Base-by-base conservation (phyloP, 2,113 vertebrate genomes). In the Labeo rohita region DNA sequence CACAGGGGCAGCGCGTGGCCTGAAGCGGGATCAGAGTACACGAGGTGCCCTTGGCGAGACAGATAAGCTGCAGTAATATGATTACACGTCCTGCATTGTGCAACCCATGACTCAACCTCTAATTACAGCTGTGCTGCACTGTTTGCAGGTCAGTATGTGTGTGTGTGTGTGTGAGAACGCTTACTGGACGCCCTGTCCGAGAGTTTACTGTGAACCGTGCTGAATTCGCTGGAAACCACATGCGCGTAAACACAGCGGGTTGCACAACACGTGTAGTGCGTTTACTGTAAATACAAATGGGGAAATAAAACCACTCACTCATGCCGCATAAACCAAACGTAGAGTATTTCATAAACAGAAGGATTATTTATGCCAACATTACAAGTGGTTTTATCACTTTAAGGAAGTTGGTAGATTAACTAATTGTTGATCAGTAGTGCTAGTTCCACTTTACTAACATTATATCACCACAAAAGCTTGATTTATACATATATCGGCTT, bases 1-100 rank as follows among this genome's bases (percentile, higher is more conserved):
- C 72, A 63, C 73, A 73, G 81, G 65, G 21, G 47, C 39, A 39
- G 84, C 63, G 85, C 70, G 88, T 83, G 65, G 8, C 80, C 54
- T 84, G 18, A 63, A 78, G 68, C 50, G 56, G 61, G 90, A 89
- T 88, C 91, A 92, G 89, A 91, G 91, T 89, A 91, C 90, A 91
- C 88, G 89, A 87, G 90, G 87, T 92, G 92, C 91, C 92, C 91
- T 93, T 93, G 91, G 88, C 84, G 36, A 92, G 89, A 92, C 92
- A 92, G 93, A 93, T 93, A 92, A 92, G 90, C 90, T 79, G 83
- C 86, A 82, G 88, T 92, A 90, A 92, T 90, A 86, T 91, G 91
- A 92, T 93, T 93, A 92, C 84, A 85, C 80, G 43, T 88, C 83
- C 89, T 56, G 76, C 83, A 88, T 93, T 93, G 92, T 87, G 91